Conservation (phyloP, 2,113 vertebrate species). For the Actenoides lindsayi region DNA sequence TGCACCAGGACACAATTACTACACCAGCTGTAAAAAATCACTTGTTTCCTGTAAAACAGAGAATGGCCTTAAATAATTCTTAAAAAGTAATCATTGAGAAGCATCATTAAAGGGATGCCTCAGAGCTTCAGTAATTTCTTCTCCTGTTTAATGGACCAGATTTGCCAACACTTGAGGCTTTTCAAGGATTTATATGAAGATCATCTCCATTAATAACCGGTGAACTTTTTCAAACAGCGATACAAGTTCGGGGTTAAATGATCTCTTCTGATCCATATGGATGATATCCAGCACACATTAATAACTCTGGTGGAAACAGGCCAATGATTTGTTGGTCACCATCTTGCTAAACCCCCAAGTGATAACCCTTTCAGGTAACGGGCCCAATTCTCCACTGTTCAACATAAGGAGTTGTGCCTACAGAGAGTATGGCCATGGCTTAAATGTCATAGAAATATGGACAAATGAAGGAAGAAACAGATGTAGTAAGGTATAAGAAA, state of each 20-base stretch:
- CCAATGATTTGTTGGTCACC: neutral
- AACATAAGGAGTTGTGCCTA: neutral
- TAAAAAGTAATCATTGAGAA: neutral
- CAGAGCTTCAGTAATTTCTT: neutral
- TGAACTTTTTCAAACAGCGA: neutral
- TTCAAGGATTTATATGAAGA: neutral
- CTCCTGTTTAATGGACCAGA: neutral
- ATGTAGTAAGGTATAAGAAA: slow-evolving; percentile 86
- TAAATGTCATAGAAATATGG: rapidly evolving
- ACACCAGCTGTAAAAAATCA: neutral
- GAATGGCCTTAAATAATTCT: neutral
- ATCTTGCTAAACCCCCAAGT: neutral
- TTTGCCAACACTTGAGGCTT: neutral
- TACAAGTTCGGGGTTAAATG: neutral
- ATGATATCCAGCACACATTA: neutral
- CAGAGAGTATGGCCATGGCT: neutral
- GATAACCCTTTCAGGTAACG: neutral
- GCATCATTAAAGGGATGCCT: neutral
- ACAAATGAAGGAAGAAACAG: slow-evolving; percentile 2
- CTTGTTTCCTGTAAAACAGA: neutral
- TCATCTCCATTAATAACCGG: neutral
- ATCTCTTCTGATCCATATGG: neutral
- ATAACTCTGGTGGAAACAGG: neutral
- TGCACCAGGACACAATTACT: neutral
- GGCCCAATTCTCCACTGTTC: neutral